Conservation (phyloP, 2,797 vertebrate species). For the Labroides dimidiatus region DNA sequence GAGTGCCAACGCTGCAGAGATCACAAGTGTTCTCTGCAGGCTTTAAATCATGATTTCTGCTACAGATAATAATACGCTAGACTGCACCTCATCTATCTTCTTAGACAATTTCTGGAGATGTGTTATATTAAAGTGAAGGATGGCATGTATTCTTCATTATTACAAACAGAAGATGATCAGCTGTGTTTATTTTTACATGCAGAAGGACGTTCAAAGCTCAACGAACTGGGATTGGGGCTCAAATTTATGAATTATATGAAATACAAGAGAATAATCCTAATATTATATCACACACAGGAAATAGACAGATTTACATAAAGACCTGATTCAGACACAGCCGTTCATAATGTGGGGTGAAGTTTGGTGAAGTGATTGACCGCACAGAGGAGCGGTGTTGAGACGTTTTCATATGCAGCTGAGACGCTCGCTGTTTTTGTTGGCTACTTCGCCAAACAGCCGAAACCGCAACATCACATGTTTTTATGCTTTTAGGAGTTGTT, state of each 20-base stretch:
- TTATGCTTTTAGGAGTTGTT: no score
- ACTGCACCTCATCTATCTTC: conserved; percentile 40
- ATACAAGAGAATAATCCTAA: background rate
- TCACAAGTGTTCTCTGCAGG: conserved; percentile 39
- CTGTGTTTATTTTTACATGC: conserved; percentile 20
- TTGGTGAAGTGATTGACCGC: no score
- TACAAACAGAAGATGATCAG: conserved; percentile 1
- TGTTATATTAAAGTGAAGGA: conserved; percentile 8
- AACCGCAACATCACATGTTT: no score
- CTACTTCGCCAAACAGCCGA: no score
- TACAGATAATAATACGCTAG: conserved; percentile 36
- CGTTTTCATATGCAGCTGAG: no score
- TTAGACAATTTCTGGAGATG: conserved; percentile 5
- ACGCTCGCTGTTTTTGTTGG: no score
- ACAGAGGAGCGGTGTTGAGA: no score
- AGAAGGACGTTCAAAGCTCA: background rate
- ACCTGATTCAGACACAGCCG: no score
- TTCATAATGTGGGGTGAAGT: no score
- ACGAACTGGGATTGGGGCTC: conserved; percentile 1
- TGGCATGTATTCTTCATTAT: conserved; percentile 21
- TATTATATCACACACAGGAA: background rate
- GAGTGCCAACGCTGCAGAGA: conserved; percentile 45
- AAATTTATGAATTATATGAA: background rate
- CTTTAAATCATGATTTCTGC: conserved; percentile 49
- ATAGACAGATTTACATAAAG: no score